Base-by-base conservation (phyloP, 2,797 vertebrate genomes). In the Rachycentron canadum region DNA sequence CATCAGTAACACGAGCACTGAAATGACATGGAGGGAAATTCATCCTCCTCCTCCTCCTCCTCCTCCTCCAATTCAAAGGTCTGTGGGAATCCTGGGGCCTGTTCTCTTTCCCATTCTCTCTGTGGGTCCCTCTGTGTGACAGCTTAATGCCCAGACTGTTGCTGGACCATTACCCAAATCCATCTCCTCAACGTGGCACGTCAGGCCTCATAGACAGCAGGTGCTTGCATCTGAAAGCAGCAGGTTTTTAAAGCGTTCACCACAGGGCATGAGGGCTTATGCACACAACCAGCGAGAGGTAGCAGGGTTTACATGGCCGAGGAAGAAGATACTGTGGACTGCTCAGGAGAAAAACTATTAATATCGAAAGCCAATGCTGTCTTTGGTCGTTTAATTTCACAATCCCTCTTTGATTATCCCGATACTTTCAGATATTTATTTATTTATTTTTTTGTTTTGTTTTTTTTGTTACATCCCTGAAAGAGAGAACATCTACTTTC, bases 151-250 rank as follows among this genome's bases (percentile, higher is more conserved):
- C 65, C 62, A 64, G 76, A 76, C 73, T 84, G 62, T 85, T 83
- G 81, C 81, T 82, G 90, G 85, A 86, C 83, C 87, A 91, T 93
- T 89, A 92, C 79, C 81, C 81, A 88, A 88, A 90, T 85, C 86
- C 70, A 83, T 90, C 85, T 86, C 72, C 23, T 81, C 62, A 69
- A 70, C 68, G n/a, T 82, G 43, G 75, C 61, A 64, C 52, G 66
- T 81, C 62, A 73, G 74, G 41, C 71, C 73, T 82, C 36, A 36
- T 61, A 63, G 82, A 58, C 90, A 75, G 88, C 75, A 13, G 86
- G 84, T 36, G 78, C 64, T 65, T 26, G 61, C 59, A 59, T 86
- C 56, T 84, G 73, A 84, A 78, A 84, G 70, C 88, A 91, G 89
- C 85, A 55, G 70, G 86, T 76, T 82, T 75, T 85, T 84, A 84